phyloP scores from a whole-genome alignment of 2,113 vertebrate genomes.

The Dromas ardeola region DNA sequence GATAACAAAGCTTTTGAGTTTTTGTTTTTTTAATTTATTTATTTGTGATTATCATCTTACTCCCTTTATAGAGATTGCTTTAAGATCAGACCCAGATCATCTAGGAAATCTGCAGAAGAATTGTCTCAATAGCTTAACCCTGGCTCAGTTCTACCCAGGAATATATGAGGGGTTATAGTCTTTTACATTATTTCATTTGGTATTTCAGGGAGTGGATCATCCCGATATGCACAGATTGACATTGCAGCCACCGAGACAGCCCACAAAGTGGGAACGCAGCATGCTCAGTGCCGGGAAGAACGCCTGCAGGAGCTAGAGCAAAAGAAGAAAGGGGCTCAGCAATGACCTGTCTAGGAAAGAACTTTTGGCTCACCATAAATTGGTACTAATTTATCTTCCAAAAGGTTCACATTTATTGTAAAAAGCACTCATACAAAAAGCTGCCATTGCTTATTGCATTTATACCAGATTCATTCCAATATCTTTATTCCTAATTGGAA shows the following conservation, averaged over 20 bases:
- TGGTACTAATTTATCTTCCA: background rate
- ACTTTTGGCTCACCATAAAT: background rate
- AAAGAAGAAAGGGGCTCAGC: constrained; percentile 71
- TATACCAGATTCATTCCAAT: constrained; percentile 62
- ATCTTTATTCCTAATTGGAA: constrained; percentile 53
- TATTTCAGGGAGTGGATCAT: constrained; percentile 75
- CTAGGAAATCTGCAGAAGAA: background rate
- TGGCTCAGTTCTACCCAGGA: background rate
- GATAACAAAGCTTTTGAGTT: background rate
- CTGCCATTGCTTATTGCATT: background rate
- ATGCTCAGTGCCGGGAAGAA: constrained; percentile 80
- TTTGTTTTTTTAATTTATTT: background rate
- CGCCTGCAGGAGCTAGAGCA: constrained; percentile 81
- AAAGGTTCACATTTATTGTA: background rate
- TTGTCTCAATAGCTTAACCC: background rate
- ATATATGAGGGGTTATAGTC: fast-evolving
- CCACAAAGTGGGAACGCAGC: constrained; percentile 82
- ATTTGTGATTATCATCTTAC: background rate
- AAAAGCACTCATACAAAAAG: background rate
- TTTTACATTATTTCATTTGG: background rate
- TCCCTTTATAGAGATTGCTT: background rate
- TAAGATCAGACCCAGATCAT: background rate
- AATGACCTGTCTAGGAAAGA: constrained; percentile 50
- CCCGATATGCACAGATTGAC: constrained; percentile 85
- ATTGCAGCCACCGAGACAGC: constrained; percentile 82